These are phyloP conservation scores for Tiliqua scincoides DNA, from an alignment of 2,113 vertebrate genomes.

Conservation along the genomic window DNA sequence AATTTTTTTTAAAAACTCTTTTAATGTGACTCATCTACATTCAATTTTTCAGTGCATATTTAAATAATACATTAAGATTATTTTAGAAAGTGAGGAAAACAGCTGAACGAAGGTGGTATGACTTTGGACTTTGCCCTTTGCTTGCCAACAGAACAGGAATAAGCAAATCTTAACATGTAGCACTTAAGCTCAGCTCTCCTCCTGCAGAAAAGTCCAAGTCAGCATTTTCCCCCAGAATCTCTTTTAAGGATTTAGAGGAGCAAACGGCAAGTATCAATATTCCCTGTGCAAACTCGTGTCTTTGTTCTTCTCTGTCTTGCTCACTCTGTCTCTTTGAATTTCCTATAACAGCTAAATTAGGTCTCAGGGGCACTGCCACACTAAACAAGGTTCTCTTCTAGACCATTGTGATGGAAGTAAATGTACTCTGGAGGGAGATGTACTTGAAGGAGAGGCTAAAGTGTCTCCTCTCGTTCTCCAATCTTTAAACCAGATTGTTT, in stretches of 20 bases:
- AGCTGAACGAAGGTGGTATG: conserved; percentile 25
- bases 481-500: conserved; percentile 57
- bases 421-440: conserved; percentile 73
- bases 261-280: conserved; percentile 76
- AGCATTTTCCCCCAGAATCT: conserved; percentile 74
- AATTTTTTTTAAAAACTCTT: neutral
- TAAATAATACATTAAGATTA: conserved; percentile 4
- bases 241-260: conserved; percentile 72
- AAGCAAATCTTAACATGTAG: conserved; percentile 34
- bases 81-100: conserved; percentile 11
- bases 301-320: conserved; percentile 68
- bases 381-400: conserved; percentile 77
- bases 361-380: conserved; percentile 74
- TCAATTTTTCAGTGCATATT: neutral
- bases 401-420: conserved; percentile 77
- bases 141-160: conserved; percentile 39
- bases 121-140: conserved; percentile 10
- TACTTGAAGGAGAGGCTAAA: conserved; percentile 70
- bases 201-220: conserved; percentile 60
- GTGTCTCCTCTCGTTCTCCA: conserved; percentile 60
- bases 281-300: conserved; percentile 68
- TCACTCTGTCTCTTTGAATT: conserved; percentile 73
- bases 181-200: conserved; percentile 25
- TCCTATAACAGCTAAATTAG: conserved; percentile 83
- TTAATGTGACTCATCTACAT: neutral